These are phyloP conservation scores for Drosophila melanogaster DNA, from an alignment of 1,140 invertebrate species.

Conservation along the genomic window DNA sequence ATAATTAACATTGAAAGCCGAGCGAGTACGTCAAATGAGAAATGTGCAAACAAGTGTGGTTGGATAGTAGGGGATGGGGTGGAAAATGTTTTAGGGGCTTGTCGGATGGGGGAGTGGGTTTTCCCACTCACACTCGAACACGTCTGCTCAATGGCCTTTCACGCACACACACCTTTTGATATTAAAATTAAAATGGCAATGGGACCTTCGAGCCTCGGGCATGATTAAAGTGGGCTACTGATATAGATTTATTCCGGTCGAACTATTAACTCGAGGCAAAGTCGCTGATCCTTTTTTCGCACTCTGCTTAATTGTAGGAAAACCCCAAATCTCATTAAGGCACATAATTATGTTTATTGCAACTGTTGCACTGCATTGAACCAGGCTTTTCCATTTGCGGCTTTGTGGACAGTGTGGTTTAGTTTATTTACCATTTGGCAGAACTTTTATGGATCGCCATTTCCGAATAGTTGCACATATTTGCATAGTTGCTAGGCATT, in stretches of 20 bases:
- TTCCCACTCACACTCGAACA: slow-evolving; percentile 29
- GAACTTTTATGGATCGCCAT: slow-evolving; percentile 6
- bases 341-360: slow-evolving; percentile 14
- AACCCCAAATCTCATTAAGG: slow-evolving; percentile 31
- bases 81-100: slow-evolving; percentile 9
- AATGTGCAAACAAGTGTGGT: slow-evolving; percentile 58
- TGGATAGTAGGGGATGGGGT: not conserved
- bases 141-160: slow-evolving; percentile 57
- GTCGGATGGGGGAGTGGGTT: not conserved
- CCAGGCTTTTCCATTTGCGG: slow-evolving; percentile 40
- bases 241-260: not conserved
- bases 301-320: slow-evolving; percentile 18
- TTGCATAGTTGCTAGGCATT: slow-evolving; percentile 28
- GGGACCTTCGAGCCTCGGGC: slow-evolving; percentile 12
- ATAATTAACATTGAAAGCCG: slow-evolving; percentile 79
- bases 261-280: slow-evolving; percentile 4
- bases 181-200: slow-evolving; percentile 63
- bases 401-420: slow-evolving; percentile 23
- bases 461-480: slow-evolving; percentile 20
- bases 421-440: slow-evolving; percentile 8
- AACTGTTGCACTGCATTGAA: slow-evolving; percentile 26
- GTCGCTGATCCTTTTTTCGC: not conserved
- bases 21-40: slow-evolving; percentile 59
- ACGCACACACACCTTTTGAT: slow-evolving; percentile 47
- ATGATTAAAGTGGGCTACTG: slow-evolving; percentile 26